phyloP scores from a whole-genome alignment of 2,113 vertebrate species.

The Vimba vimba region DNA sequence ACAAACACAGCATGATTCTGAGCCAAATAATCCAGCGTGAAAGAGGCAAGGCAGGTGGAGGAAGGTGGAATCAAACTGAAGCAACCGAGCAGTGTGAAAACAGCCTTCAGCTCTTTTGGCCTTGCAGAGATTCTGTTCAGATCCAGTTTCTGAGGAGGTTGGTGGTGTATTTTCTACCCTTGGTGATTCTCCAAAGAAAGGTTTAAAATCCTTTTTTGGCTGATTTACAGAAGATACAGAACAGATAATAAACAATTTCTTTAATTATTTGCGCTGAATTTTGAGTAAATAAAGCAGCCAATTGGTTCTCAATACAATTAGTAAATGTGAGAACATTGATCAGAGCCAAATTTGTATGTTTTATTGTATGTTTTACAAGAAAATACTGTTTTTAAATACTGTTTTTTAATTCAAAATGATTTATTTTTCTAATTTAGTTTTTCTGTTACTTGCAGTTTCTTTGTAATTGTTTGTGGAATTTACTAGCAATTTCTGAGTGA shows the following conservation, averaged over 20 bases:
- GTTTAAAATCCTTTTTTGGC: not conserved
- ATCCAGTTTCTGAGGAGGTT: not conserved
- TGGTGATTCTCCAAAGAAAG: not conserved
- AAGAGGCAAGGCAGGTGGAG: not conserved
- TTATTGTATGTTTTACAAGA: too few species aligned
- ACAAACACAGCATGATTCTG: not conserved
- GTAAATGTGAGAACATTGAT: not conserved
- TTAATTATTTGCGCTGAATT: not conserved
- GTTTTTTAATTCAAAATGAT: too few species aligned
- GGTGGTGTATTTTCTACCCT: not conserved
- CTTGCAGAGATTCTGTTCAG: not conserved
- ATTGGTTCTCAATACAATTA: not conserved
- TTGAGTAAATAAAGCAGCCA: not conserved
- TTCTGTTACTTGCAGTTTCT: too few species aligned
- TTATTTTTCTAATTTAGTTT: too few species aligned
- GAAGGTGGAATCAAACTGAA: not conserved
- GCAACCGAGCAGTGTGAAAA: constrained; percentile 2
- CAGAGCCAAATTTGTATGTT: not conserved
- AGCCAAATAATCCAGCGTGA: not conserved
- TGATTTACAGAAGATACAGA: not conserved
- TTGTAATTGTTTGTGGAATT: too few species aligned
- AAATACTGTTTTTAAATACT: too few species aligned
- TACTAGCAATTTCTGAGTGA: too few species aligned
- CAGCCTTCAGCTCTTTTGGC: not conserved
- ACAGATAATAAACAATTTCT: not conserved